These are phyloP conservation scores for Ammodytes marinus DNA, from an alignment of 2,113 vertebrate genomes.

Conservation along the genomic window DNA sequence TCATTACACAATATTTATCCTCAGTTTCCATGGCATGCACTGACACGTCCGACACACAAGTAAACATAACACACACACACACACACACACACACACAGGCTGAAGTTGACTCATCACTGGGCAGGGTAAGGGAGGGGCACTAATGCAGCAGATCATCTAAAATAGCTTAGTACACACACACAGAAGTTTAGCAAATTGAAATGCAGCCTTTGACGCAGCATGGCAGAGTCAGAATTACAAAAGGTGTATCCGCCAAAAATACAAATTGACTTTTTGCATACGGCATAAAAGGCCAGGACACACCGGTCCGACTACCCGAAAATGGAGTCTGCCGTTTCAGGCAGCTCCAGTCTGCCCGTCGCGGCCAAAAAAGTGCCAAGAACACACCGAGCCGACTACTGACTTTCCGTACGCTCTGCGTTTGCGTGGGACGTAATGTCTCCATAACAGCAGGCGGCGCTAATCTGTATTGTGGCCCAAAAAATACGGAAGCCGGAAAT, in stretches of 20 bases:
- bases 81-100: constrained; percentile 21
- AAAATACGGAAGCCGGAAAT: too few relatives aligned
- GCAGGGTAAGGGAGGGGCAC: constrained; percentile 62
- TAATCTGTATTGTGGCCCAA: too few relatives aligned
- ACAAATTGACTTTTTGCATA: constrained; percentile 49
- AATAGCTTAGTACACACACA: constrained; percentile 28
- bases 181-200: constrained; percentile 33
- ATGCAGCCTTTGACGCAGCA: constrained; percentile 49
- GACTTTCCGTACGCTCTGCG: too few relatives aligned
- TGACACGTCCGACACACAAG: constrained; percentile 18
- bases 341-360: too few relatives aligned
- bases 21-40: constrained; percentile 66
- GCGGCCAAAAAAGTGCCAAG: too few relatives aligned
- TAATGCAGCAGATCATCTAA: constrained; percentile 58
- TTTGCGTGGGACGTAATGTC: too few relatives aligned
- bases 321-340: too few relatives aligned
- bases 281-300: not conserved
- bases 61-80: constrained; percentile 19
- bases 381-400: too few relatives aligned
- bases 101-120: constrained; percentile 65
- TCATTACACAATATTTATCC: constrained; percentile 58
- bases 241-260: constrained; percentile 50
- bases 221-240: constrained; percentile 45
- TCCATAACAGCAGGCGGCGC: too few relatives aligned
- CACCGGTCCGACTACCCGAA: too few relatives aligned